phyloP scores from a whole-genome alignment of 2,797 vertebrate genomes.

The Argentina silus region DNA sequence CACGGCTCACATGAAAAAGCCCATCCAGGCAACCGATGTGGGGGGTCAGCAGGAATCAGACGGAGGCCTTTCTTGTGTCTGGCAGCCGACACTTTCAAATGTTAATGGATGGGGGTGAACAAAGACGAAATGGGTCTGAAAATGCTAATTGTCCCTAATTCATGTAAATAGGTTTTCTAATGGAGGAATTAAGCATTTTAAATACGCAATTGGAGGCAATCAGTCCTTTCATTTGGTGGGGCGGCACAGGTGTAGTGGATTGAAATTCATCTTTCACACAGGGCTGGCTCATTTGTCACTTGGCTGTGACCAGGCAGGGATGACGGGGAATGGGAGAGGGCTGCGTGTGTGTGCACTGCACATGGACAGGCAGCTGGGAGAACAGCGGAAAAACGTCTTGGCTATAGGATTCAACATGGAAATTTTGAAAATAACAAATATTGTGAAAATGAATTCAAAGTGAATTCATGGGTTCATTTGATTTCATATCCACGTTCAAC shows the following conservation, averaged over 20 bases:
- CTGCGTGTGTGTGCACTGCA: conserved; percentile 28
- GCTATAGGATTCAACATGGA: too few relatives aligned
- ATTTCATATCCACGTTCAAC: too few relatives aligned
- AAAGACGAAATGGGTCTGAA: conserved; percentile 86
- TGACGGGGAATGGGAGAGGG: conserved; percentile 66
- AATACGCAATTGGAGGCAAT: conserved; percentile 82
- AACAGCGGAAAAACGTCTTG: too few relatives aligned
- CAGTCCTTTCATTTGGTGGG: conserved; percentile 82
- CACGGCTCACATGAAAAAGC: conserved; percentile 61
- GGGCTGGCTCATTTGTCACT: conserved; percentile 81
- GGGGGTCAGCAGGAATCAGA: conserved; percentile 81
- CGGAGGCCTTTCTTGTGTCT: conserved; percentile 83
- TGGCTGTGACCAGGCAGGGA: conserved; percentile 74
- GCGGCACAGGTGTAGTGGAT: conserved; percentile 83
- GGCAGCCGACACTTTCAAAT: conserved; percentile 91
- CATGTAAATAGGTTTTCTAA: conserved; percentile 86
- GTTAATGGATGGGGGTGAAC: conserved; percentile 86
- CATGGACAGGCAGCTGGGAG: too few relatives aligned
- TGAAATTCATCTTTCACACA: conserved; percentile 82
- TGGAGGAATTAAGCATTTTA: conserved; percentile 85
- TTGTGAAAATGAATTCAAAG: too few relatives aligned
- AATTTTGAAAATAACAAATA: too few relatives aligned
- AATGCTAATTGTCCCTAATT: conserved; percentile 87
- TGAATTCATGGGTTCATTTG: too few relatives aligned
- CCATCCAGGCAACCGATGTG: conserved; percentile 64